Evolutionary conservation across 2,888 invertebrate genomes (phyloP).

Genomic region (Polyploca ridens): DNA sequence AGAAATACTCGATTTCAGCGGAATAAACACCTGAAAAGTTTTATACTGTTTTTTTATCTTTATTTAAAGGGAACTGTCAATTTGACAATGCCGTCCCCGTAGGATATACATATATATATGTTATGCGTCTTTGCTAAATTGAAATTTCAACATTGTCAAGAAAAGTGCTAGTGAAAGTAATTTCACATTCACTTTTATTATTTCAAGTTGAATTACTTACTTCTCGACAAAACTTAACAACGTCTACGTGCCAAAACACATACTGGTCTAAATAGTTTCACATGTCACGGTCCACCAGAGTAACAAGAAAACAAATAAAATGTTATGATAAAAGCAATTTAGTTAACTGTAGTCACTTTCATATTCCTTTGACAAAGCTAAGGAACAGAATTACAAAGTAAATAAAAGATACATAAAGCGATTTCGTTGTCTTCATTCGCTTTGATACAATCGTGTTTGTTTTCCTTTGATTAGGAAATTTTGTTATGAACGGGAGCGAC

Average conservation of each 20-base stretch:
- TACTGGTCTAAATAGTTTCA: conserved; percentile 44
- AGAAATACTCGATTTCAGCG: no score
- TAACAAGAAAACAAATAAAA: conserved; percentile 50
- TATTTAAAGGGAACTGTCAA: no score
- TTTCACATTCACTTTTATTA: background rate
- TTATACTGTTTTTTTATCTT: no score
- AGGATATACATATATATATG: no score
- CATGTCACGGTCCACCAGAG: conserved; percentile 40
- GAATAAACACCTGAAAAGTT: no score
- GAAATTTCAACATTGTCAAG: background rate
- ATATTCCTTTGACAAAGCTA: conserved; percentile 44
- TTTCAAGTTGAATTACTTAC: no score
- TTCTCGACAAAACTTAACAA: background rate
- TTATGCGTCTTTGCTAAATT: no score
- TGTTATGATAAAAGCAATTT: conserved; percentile 54
- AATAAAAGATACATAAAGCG: conserved; percentile 39
- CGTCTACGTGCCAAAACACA: conserved; percentile 18
- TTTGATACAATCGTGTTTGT: conserved; percentile 43
- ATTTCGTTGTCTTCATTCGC: conserved; percentile 34
- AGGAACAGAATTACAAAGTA: conserved; percentile 26
- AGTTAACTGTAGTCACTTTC: conserved; percentile 54
- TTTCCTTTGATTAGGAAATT: conserved; percentile 38
- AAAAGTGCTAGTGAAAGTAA: background rate
- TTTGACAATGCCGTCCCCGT: no score
- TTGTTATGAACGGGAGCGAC: conserved; percentile 36